phyloP scores from a whole-genome alignment of 1,140 invertebrate species.

The Adelges cooleyi region DNA sequence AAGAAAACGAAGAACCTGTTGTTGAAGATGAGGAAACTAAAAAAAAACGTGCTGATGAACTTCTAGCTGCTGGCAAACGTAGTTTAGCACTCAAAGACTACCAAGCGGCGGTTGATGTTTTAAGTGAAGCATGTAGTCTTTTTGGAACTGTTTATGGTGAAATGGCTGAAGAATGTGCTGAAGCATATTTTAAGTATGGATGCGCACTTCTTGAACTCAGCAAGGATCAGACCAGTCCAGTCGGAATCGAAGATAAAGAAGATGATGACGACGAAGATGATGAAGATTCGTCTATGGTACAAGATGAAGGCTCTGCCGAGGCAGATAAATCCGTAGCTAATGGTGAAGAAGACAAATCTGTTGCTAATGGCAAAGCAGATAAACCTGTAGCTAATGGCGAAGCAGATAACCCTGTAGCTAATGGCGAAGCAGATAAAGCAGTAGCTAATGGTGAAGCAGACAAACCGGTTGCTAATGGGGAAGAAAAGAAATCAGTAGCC shows the following conservation, averaged over 20 bases:
- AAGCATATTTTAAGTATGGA: slow-evolving; percentile 69
- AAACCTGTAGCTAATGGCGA: background rate
- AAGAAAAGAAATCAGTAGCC: background rate
- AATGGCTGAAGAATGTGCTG: slow-evolving; percentile 62
- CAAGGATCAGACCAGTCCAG: slow-evolving; percentile 43
- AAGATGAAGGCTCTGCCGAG: slow-evolving; percentile 33
- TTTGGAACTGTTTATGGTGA: slow-evolving; percentile 61
- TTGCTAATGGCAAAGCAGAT: slow-evolving; percentile 20
- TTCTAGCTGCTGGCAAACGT: slow-evolving; percentile 29
- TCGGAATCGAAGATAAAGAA: slow-evolving; percentile 44
- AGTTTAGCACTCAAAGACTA: slow-evolving; percentile 64
- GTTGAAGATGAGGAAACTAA: background rate
- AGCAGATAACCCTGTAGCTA: slow-evolving; percentile 27
- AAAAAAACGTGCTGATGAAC: slow-evolving; percentile 7
- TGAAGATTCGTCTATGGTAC: slow-evolving; percentile 31
- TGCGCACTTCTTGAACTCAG: slow-evolving; percentile 63
- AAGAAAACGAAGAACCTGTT: slow-evolving; percentile 20
- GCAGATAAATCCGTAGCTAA: slow-evolving; percentile 31
- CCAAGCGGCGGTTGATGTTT: slow-evolving; percentile 55
- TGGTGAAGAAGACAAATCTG: slow-evolving; percentile 29
- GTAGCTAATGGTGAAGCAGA: background rate
- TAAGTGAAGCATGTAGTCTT: slow-evolving; percentile 62
- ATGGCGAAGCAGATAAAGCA: background rate
- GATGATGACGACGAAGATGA: slow-evolving; percentile 36
- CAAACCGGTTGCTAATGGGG: background rate